phyloP scores from a whole-genome alignment of 53 echinoderm and acorn worm genomes.

The Zoroaster sp. region DNA sequence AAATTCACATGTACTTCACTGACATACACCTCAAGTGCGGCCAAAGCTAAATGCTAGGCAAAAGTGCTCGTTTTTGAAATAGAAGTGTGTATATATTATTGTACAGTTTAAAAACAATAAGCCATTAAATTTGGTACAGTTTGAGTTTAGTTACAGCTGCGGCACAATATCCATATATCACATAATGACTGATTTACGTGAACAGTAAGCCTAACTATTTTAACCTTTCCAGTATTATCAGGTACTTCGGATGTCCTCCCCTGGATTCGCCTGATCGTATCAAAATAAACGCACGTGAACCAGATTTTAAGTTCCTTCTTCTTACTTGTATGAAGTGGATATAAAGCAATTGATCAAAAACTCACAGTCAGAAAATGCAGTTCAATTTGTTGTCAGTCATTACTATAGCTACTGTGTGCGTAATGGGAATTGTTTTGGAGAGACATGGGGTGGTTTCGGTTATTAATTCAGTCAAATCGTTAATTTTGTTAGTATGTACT shows the following conservation, averaged over 20 bases:
- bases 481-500: too few relatives aligned
- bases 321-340: background rate
- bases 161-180: too few relatives aligned
- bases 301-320: background rate
- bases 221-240: background rate
- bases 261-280: background rate
- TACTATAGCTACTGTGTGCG: too few relatives aligned
- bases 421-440: too few relatives aligned
- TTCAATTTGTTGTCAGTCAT: too few relatives aligned
- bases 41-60: background rate
- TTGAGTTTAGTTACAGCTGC: too few relatives aligned
- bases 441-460: too few relatives aligned
- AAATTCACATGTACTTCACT: background rate
- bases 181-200: too few relatives aligned
- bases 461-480: too few relatives aligned
- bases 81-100: background rate
- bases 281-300: background rate
- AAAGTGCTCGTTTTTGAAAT: background rate
- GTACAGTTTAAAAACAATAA: background rate
- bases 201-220: too few relatives aligned
- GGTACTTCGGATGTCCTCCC: background rate
- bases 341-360: background rate
- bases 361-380: too few relatives aligned
- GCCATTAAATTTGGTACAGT: too few relatives aligned
- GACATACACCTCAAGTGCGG: background rate